Conservation (phyloP, 2,888 invertebrate species). For the Platerodrilus igneus region DNA sequence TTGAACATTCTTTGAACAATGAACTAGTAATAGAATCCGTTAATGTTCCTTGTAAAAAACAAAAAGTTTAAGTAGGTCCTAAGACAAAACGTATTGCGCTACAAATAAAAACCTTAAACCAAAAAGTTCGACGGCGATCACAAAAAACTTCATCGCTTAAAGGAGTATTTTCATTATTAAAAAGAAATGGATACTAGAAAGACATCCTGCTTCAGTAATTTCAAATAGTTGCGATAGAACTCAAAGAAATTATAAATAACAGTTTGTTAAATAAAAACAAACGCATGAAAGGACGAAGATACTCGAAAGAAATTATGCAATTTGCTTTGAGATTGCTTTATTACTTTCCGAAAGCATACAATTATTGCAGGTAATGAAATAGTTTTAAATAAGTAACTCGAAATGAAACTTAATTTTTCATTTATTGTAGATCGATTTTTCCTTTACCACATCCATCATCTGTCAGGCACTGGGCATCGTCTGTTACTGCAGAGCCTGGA, state of each 20-base stretch:
- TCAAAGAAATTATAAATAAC: conserved; percentile 3
- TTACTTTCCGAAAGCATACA: conserved; percentile 9
- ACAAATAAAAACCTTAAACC: conserved; percentile 4
- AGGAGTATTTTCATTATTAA: neutral
- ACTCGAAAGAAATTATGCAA: conserved; percentile 1
- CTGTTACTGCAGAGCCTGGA: conserved; percentile 8
- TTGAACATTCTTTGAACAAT: no score
- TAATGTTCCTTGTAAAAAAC: conserved; percentile 5
- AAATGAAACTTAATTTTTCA: neutral
- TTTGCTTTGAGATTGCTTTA: conserved; percentile 7
- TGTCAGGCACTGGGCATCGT: conserved; percentile 4
- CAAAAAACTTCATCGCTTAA: conserved; percentile 1
- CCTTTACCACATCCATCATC: conserved; percentile 4
- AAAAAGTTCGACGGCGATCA: neutral
- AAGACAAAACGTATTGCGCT: neutral
- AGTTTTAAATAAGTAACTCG: neutral
- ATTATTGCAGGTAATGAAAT: conserved; percentile 5
- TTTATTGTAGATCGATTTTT: conserved; percentile 2
- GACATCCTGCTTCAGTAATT: no score
- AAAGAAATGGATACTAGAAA: conserved; percentile 2
- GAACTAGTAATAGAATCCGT: no score
- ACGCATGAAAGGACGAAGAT: conserved; percentile 4
- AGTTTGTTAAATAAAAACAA: conserved; percentile 3
- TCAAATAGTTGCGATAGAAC: no score
- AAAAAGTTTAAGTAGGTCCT: neutral